phyloP scores from a whole-genome alignment of 2,888 invertebrate genomes.

The Protophormia terraenovae region DNA sequence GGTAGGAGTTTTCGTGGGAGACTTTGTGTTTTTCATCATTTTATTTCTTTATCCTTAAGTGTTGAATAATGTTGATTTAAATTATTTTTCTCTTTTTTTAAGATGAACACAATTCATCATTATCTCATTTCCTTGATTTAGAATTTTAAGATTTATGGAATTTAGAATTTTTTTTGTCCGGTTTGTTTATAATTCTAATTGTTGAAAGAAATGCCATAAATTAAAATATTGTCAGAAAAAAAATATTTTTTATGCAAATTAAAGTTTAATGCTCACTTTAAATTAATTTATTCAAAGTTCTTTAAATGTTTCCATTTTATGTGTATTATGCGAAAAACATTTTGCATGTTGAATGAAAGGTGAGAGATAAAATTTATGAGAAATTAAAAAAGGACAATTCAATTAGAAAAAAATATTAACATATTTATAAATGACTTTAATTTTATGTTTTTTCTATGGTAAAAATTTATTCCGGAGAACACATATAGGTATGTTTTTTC shows the following conservation, averaged over 20 bases:
- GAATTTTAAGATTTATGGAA: conserved; percentile 25
- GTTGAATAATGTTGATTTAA: conserved; percentile 40
- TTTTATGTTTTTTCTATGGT: too few species aligned
- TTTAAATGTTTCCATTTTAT: neutral
- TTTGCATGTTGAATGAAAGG: neutral
- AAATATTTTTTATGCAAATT: conserved; percentile 17
- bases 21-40: neutral
- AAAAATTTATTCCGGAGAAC: too few species aligned
- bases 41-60: neutral
- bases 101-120: conserved; percentile 35
- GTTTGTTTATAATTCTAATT: neutral
- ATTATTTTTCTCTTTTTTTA: conserved; percentile 8
- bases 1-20: neutral
- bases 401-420: neutral
- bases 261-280: conserved; percentile 5
- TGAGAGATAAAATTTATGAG: neutral
- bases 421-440: too few species aligned
- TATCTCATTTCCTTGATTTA: conserved; percentile 51
- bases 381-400: neutral
- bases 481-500: too few species aligned
- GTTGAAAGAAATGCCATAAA: neutral
- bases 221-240: conserved; percentile 20
- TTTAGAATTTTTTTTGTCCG: neutral
- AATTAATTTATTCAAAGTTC: conserved; percentile 11
- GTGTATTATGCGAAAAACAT: neutral